Conservation (phyloP, 2,797 vertebrate species). For the Poeciliopsis paucimaculata region DNA sequence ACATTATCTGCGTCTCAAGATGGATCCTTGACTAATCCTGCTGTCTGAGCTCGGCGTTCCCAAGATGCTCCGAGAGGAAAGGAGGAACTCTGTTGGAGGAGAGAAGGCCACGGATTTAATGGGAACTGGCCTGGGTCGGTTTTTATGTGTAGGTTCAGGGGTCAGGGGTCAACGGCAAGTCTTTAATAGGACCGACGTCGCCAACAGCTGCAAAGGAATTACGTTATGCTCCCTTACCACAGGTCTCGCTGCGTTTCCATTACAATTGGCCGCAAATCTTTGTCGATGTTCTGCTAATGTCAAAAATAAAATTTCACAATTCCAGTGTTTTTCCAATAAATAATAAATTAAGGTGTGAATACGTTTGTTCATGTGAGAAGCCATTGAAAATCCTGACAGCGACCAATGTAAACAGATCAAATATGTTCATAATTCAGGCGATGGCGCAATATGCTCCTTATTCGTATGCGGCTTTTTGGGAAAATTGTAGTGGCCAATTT, state of each 20-base stretch:
- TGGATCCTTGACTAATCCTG: conserved; percentile 84
- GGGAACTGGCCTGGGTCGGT: conserved; percentile 39
- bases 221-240: neutral
- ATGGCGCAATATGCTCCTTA: too few species aligned
- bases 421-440: too few species aligned
- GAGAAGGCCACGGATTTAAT: conserved; percentile 46
- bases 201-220: conserved; percentile 47
- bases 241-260: neutral
- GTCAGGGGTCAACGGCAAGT: conserved; percentile 55
- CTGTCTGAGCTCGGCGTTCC: conserved; percentile 79
- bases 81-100: conserved; percentile 63
- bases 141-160: conserved; percentile 60
- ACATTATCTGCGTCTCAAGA: conserved; percentile 84
- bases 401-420: too few species aligned
- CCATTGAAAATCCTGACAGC: too few species aligned
- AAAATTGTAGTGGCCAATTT: too few species aligned
- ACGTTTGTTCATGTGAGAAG: too few species aligned
- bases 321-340: too few species aligned
- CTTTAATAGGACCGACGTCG: conserved; percentile 48
- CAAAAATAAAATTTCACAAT: too few species aligned
- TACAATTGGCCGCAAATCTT: too few species aligned
- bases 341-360: too few species aligned
- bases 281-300: too few species aligned
- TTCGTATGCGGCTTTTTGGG: too few species aligned
- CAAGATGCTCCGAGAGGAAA: conserved; percentile 76